Conservation (phyloP, 92 coral and sea anemone genomes). For the Phenganax marumi region DNA sequence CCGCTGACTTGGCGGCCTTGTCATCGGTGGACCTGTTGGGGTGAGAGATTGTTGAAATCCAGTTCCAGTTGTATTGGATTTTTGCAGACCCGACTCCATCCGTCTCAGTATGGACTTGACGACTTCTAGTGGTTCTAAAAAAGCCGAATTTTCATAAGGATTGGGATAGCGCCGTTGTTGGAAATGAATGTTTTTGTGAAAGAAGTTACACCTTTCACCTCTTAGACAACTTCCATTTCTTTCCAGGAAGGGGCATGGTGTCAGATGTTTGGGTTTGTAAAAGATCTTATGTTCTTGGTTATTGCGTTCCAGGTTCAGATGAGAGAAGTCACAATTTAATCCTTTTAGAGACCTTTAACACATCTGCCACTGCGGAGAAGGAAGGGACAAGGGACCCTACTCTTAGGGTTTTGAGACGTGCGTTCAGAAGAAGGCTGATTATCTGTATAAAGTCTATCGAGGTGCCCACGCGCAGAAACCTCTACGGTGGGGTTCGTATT, state of each 20-base stretch:
- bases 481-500: not conserved
- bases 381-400: too few relatives aligned
- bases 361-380: not conserved
- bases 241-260: too few relatives aligned
- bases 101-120: too few relatives aligned
- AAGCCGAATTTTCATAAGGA: not conserved
- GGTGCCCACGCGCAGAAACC: not conserved
- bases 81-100: too few relatives aligned
- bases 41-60: conserved; percentile 3
- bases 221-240: too few relatives aligned
- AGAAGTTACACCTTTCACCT: too few relatives aligned
- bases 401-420: too few relatives aligned
- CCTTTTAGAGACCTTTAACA: not conserved
- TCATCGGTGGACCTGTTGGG: not conserved
- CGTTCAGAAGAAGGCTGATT: too few relatives aligned
- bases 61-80: too few relatives aligned
- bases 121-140: not conserved
- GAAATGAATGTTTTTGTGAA: not conserved
- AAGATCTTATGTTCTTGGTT: too few relatives aligned
- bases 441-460: not conserved
- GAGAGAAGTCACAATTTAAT: not conserved
- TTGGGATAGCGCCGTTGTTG: conserved; percentile 2
- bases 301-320: conserved; percentile 2
- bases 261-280: too few relatives aligned
- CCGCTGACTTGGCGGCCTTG: not conserved